Percentiles rank a stretch among this genome's conserved stretches.
phyloP scores from a whole-genome alignment of 2,113 vertebrate genomes.

The Melierax canorus region DNA sequence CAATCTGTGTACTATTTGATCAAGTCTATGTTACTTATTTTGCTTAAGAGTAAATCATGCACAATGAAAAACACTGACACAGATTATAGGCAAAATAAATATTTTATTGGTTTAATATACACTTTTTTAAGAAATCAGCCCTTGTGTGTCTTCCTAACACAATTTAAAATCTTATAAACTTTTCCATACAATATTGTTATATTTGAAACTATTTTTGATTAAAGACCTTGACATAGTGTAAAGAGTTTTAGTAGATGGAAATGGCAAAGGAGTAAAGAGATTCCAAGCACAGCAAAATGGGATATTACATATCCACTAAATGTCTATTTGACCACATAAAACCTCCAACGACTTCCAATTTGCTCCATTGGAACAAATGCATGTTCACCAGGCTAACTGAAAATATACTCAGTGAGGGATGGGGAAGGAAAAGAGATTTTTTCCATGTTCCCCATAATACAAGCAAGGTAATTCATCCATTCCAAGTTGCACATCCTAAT shows the following conservation, averaged over 20 bases:
- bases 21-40: not conserved
- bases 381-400: slow-evolving; percentile 39
- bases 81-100: slow-evolving; percentile 82
- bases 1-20: not conserved
- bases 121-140: slow-evolving; percentile 70
- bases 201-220: slow-evolving; percentile 66
- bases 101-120: slow-evolving; percentile 81
- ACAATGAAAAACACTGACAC: slow-evolving; percentile 4
- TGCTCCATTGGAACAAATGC: not conserved
- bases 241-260: slow-evolving; percentile 51
- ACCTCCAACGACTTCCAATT: slow-evolving; percentile 9
- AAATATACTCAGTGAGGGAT: slow-evolving; percentile 34
- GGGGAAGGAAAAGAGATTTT: slow-evolving; percentile 25
- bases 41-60: not conserved
- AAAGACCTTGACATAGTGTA: slow-evolving; percentile 67
- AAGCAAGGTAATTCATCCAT: slow-evolving; percentile 44
- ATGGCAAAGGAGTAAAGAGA: slow-evolving; percentile 49
- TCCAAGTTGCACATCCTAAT: slow-evolving; percentile 51
- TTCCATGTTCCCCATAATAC: slow-evolving; percentile 36
- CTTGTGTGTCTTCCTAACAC: slow-evolving; percentile 71
- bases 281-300: slow-evolving; percentile 40
- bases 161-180: slow-evolving; percentile 66
- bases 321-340: slow-evolving; percentile 47
- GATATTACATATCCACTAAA: slow-evolving; percentile 56
- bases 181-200: slow-evolving; percentile 70